Conservation (phyloP, 2,113 vertebrate genomes). For the Trematomus loennbergii region DNA sequence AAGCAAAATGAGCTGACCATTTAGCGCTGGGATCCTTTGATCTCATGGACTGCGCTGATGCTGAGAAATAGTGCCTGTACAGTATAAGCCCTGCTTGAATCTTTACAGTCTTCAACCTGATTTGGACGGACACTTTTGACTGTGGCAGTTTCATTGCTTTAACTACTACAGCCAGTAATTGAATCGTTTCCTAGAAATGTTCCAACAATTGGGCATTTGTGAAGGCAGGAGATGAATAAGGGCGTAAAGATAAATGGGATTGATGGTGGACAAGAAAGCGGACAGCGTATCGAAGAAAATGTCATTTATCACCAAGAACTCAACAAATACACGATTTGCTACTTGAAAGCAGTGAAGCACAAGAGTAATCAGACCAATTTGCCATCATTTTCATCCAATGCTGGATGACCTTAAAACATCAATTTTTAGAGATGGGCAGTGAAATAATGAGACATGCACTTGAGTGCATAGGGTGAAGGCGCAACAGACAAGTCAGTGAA, state of each 20-base stretch:
- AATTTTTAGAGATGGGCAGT: conserved; percentile 48
- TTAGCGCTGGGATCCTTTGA: conserved; percentile 17
- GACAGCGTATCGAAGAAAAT: conserved; percentile 44
- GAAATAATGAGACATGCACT: conserved; percentile 69
- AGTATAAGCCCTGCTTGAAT: conserved; percentile 14
- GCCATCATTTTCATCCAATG: conserved; percentile 47
- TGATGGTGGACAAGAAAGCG: conserved; percentile 45
- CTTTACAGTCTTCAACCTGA: conserved; percentile 49
- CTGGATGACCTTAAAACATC: conserved; percentile 69
- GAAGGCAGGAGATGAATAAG: conserved; percentile 38
- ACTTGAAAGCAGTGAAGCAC: conserved; percentile 50
- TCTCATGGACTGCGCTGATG: conserved; percentile 11
- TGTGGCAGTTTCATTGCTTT: conserved; percentile 59
- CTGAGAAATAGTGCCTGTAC: conserved; percentile 18
- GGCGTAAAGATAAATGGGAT: conserved; percentile 51
- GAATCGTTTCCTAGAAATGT: conserved; percentile 55
- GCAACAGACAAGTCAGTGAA: conserved; percentile 61
- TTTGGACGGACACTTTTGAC: conserved; percentile 59
- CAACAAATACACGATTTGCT: conserved; percentile 49
- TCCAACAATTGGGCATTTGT: conserved; percentile 62
- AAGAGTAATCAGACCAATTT: conserved; percentile 46
- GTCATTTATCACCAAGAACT: conserved; percentile 52
- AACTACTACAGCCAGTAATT: conserved; percentile 60
- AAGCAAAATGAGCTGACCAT: neutral
- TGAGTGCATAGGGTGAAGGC: conserved; percentile 41